phyloP scores from a whole-genome alignment of 2,797 vertebrate genomes.

The Pseudochirops cupreus region DNA sequence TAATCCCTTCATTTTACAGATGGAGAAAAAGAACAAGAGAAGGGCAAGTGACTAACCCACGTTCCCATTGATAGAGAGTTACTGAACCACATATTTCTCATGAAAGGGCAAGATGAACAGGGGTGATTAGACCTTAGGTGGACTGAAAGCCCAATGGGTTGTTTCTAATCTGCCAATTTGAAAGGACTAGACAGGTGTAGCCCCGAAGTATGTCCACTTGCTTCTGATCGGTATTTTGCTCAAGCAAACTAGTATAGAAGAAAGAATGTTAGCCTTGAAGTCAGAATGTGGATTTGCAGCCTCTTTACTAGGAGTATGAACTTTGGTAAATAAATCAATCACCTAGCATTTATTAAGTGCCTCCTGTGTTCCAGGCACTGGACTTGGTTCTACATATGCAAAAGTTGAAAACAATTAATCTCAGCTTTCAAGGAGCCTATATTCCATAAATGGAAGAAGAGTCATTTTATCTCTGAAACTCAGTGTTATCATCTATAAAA shows the following conservation, averaged over 20 bases:
- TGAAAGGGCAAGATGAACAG: neutral
- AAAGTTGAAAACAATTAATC: neutral
- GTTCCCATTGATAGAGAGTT: neutral
- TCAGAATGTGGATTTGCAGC: neutral
- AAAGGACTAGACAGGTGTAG: neutral
- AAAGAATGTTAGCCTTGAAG: neutral
- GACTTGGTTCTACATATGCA: neutral
- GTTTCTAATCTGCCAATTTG: neutral
- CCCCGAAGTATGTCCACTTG: neutral
- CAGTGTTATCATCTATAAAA: neutral
- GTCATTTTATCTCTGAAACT: neutral
- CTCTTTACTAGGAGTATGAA: neutral
- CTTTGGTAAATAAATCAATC: neutral
- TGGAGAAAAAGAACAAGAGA: neutral
- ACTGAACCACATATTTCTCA: neutral
- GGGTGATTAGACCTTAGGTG: neutral
- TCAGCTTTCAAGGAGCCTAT: neutral
- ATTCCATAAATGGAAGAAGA: neutral
- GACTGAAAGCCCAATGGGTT: neutral
- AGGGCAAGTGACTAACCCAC: neutral
- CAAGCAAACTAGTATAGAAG: neutral
- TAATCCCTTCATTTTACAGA: neutral
- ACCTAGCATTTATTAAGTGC: neutral
- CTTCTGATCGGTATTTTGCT: neutral
- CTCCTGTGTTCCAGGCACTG: neutral